Conservation (phyloP, 2,113 vertebrate genomes). For the Spea multiplicata region DNA sequence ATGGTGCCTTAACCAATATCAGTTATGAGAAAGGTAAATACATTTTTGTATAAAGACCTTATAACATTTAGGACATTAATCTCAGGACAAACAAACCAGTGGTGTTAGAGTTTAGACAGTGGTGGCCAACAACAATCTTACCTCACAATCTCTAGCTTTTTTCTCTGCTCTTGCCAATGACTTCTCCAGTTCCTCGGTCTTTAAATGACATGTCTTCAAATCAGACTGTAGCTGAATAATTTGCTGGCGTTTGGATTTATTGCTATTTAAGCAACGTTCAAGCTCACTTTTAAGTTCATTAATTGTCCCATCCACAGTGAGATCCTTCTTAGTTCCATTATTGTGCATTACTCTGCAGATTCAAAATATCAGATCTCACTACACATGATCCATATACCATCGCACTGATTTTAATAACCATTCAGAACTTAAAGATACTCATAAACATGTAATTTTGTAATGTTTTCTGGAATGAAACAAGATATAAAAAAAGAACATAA, state of each 20-base stretch:
- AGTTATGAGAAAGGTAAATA: too few species aligned
- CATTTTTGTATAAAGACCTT: too few species aligned
- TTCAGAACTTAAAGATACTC: too few species aligned
- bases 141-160: slow-evolving; percentile 58
- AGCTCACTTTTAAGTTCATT: slow-evolving; percentile 76
- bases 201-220: slow-evolving; percentile 66
- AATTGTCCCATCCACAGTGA: slow-evolving; percentile 76
- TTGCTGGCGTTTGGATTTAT: slow-evolving; percentile 81
- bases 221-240: slow-evolving; percentile 78
- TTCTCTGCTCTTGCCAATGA: slow-evolving; percentile 65
- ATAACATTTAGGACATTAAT: too few species aligned
- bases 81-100: too few species aligned
- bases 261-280: slow-evolving; percentile 77
- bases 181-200: slow-evolving; percentile 64
- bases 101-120: too few species aligned
- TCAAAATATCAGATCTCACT: background rate
- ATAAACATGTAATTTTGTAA: too few species aligned
- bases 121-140: slow-evolving; percentile 43
- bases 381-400: too few species aligned
- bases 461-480: too few species aligned
- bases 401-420: too few species aligned
- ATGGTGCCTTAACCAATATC: too few species aligned
- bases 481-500: too few species aligned
- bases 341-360: slow-evolving; percentile 54
- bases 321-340: slow-evolving; percentile 60